These are phyloP conservation scores for Amblyopsis rosae DNA, from an alignment of 2,113 vertebrate species.

Conservation along the genomic window DNA sequence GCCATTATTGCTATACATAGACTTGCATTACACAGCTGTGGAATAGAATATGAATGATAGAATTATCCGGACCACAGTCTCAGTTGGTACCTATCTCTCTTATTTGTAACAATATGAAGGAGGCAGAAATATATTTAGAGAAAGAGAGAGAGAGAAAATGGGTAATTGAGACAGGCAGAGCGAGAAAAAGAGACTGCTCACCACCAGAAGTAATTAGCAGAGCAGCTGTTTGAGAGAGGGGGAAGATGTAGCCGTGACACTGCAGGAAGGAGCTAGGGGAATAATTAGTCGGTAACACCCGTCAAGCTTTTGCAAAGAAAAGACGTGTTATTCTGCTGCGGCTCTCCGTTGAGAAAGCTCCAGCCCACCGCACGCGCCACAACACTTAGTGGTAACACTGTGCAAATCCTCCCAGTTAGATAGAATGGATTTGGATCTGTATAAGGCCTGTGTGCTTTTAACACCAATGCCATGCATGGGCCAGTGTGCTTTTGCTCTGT, in stretches of 20 bases:
- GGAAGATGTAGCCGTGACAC: constrained; percentile 64
- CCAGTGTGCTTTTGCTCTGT: constrained; percentile 17
- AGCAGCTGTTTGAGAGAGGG: constrained; percentile 64
- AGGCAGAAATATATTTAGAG: constrained; percentile 2
- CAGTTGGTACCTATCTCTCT: constrained; percentile 35
- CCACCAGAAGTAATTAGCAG: constrained; percentile 76
- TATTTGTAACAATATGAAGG: constrained; percentile 52
- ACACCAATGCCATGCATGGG: background rate
- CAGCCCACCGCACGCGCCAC: constrained; percentile 5
- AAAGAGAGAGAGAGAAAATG: constrained; percentile 10
- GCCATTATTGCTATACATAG: constrained; percentile 27
- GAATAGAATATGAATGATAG: constrained; percentile 24
- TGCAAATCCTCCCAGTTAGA: constrained; percentile 8
- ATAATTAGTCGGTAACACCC: constrained; percentile 78
- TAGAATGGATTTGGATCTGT: constrained; percentile 3
- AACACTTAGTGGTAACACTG: background rate
- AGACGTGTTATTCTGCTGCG: constrained; percentile 64
- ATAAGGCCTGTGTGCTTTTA: background rate
- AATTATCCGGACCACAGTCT: constrained; percentile 33
- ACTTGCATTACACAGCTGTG: constrained; percentile 20
- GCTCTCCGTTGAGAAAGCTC: constrained; percentile 49
- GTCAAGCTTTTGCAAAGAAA: constrained; percentile 65
- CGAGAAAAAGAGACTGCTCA: constrained; percentile 29
- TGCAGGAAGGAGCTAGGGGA: constrained; percentile 70
- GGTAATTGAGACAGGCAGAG: constrained; percentile 60